Evolutionary conservation across 2,113 vertebrate species (phyloP), one percentile per base, ranked within the genome.

Genomic region (Spermophilus dauricus): DNA sequence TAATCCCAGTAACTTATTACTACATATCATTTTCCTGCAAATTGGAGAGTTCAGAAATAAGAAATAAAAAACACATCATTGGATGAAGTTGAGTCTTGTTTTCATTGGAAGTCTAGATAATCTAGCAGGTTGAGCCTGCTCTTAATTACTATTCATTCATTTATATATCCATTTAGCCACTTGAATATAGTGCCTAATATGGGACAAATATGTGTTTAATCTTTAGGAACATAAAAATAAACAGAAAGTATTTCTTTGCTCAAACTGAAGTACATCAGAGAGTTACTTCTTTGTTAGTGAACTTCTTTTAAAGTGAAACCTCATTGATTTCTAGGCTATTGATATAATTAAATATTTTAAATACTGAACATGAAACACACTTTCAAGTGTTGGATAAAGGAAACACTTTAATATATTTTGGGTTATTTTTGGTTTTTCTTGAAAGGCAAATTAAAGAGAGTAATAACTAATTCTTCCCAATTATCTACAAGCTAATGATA

Each of bases 21-120:
- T 76, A 8, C 13, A 76, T 82, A 78, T 76, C 5, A 86, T 91
- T 90, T 96, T 28, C 16, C 28, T 58, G 10, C 0, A 84, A 81
- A 91, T 92, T 72, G n/a, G 28, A 37, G 69, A 61, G 8, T 73
- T 92, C 39, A 30, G 14, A 94, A 88, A 80, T 4, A 97, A 58
- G 24, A 83, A 81, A 51, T 70, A n/a, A 11, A 76, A 45, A 7
- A 48, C n/a, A 56, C 48, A 18, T 67, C 48, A 63, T 45, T 61
- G 48, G 9, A 37, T n/a, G 16, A 11, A 92, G 34, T 9, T 72
- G 45, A n/a, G n/a, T 56, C 16, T 94, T 87, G 8, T 89, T 5
- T 84, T 34, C 73, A 61, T 7, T 80, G 37, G 67, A 32, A 78
- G 75, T 75, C 20, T 65, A 69, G 69, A 72, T 73, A 77, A 72